Base-by-base conservation (phyloP, 1,140 invertebrate species). In the Orchesella cincta region DNA sequence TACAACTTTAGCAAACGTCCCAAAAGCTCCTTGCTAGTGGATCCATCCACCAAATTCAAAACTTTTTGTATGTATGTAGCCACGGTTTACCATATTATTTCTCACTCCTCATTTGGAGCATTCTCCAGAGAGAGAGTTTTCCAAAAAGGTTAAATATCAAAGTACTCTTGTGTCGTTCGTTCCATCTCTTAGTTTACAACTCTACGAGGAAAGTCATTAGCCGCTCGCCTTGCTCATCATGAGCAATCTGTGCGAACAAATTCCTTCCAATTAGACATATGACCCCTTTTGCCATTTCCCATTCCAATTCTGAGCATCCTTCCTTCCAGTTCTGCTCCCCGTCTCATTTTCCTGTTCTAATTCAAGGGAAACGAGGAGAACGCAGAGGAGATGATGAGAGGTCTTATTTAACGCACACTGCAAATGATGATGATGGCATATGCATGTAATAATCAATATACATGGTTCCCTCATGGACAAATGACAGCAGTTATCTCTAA, bases 181-280 rank as follows among this genome's bases (percentile, higher is more conserved):
- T 46, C 39, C 39, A 12, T 8, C 39, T 46, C 39, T 46, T 73
- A 39, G n/a, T 73, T 14, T 51, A 16, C 12, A 46, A 46, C 46
- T 62, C 34, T 62, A 26, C 18, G 31, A 70, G 35, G 23, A 71
- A 64, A 79, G 78, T 79, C 78, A 79, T 79, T 79, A 79, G 78
- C 33, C 33, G 67, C 64, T 57, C 23, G 31, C 62, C 62, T 31
- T 67, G 26, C 28, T 67, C 62, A 33, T 67, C 28, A 67, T 29
- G 26, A 29, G 62, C 33, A 78, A 80, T 78, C 75, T 78, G 74
- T 57, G 76, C 57, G 62, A 78, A 76, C 74, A 78, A 78, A 76
- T 80, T 80, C 73, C 73, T 73, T 76, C 79, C 76, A 80, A 80
- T 80, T 80, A 80, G 79, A 78, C 79, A 80, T 75, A 74, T 78